These are phyloP conservation scores for Heteropelma amictum DNA, from an alignment of 2,888 invertebrate species.

Conservation along the genomic window DNA sequence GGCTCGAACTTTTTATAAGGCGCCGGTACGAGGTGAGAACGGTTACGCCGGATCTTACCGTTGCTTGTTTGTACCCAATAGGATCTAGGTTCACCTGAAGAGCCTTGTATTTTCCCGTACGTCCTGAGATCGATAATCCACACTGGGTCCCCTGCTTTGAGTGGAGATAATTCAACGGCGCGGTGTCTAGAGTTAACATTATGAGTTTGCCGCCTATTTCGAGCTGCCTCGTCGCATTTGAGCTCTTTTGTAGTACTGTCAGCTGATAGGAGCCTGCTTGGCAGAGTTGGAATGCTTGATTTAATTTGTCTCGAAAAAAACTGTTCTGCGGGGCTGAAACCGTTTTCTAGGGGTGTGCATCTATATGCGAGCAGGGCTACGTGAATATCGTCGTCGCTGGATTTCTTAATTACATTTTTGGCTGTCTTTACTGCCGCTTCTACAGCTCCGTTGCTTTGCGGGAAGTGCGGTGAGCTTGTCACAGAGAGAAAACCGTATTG, in stretches of 20 bases:
- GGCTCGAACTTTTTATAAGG: not conserved
- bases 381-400: not conserved
- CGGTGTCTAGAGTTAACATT: constrained; percentile 52
- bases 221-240: not conserved
- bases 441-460: constrained; percentile 20
- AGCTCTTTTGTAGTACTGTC: not conserved
- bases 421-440: constrained; percentile 35
- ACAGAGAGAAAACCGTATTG: constrained; percentile 9
- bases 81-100: not conserved
- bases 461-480: constrained; percentile 41
- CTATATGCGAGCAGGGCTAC: constrained; percentile 18
- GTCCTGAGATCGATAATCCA: constrained; percentile 59
- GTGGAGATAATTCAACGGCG: constrained; percentile 39
- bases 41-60: not conserved
- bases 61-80: not conserved
- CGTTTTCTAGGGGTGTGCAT: constrained; percentile 14
- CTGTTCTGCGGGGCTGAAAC: constrained; percentile 31
- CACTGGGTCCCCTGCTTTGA: constrained; percentile 53
- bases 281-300: not conserved
- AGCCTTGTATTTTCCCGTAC: not conserved
- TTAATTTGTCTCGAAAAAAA: constrained; percentile 13
- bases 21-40: constrained; percentile 17
- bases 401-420: constrained; percentile 25
- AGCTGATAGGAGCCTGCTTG: not conserved
- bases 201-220: constrained; percentile 26